Evolutionary conservation across 2,797 vertebrate genomes (phyloP).

Genomic region (Danio kyathit): DNA sequence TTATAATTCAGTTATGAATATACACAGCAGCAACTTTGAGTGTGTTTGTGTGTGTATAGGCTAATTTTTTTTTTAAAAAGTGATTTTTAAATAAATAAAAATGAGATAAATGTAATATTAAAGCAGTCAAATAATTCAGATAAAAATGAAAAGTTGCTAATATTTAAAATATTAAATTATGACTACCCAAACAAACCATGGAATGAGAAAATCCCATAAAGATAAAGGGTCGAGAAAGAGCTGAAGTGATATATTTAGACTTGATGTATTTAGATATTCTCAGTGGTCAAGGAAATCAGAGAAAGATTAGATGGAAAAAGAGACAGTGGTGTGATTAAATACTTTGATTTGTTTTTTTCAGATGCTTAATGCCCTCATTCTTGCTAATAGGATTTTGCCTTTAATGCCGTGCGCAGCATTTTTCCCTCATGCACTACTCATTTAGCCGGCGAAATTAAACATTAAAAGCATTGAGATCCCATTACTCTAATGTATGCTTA

Average conservation of each 20-base stretch:
- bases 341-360: slow-evolving; percentile 6
- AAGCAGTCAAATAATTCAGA: too few species aligned
- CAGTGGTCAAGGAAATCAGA: neutral
- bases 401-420: slow-evolving; percentile 20
- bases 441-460: slow-evolving; percentile 29
- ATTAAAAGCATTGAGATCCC: slow-evolving; percentile 30
- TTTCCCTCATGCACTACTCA: slow-evolving; percentile 8
- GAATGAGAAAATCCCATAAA: neutral
- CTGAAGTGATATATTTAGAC: neutral
- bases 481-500: slow-evolving; percentile 30
- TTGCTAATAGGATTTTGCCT: slow-evolving; percentile 16
- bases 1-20: too few species aligned
- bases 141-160: neutral
- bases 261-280: neutral
- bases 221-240: neutral
- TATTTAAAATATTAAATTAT: too few species aligned
- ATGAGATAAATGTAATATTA: too few species aligned
- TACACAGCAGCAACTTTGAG: too few species aligned
- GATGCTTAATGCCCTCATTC: slow-evolving; percentile 24
- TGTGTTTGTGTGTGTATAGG: too few species aligned
- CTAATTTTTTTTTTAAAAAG: too few species aligned
- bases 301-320: slow-evolving; percentile 8
- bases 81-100: too few species aligned
- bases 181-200: too few species aligned
- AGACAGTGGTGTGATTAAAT: slow-evolving; percentile 29